Base-by-base conservation (phyloP, 2,888 invertebrate genomes). In the Rhingia campestris region DNA sequence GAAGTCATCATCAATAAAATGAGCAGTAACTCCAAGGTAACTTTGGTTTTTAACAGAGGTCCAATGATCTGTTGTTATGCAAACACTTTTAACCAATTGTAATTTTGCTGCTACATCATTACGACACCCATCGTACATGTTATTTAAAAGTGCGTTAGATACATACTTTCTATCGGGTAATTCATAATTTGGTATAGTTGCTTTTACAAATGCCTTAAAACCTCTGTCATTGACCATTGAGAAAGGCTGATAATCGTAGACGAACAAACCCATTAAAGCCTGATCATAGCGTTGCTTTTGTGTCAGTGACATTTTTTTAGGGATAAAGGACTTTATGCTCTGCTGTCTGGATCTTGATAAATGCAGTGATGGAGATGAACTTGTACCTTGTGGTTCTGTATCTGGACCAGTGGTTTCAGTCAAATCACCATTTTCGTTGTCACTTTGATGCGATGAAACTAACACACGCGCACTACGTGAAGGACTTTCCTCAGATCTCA, bases 61-160 rank as follows among this genome's bases (percentile, higher is more conserved):
- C 54, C 35, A 54, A 37, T 54, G 54, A 30, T 54, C 54, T n/a
- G 54, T 37, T 4, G 37, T 54, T 35, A 54, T 54, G 54, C 54
- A 54, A 9, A 47, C 47, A 35, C 35, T 35, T 54, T 54, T 4
- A 51, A 30, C n/a, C n/a, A n/a, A n/a, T n/a, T n/a, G n/a, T n/a
- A n/a, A n/a, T n/a, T n/a, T n/a, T n/a, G n/a, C n/a, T n/a, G n/a
- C n/a, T n/a, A n/a, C n/a, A n/a, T n/a, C n/a, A n/a, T n/a, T n/a
- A n/a, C n/a, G n/a, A n/a, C n/a, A n/a, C n/a, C n/a, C n/a, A n/a
- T n/a, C n/a, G n/a, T n/a, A n/a, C n/a, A n/a, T n/a, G n/a, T n/a
- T n/a, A n/a, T n/a, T n/a, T n/a, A n/a, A n/a, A n/a, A n/a, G n/a
- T n/a, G n/a, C 5, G 22, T 47, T 14, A 4, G 47, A 47, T 12